Base-by-base conservation (phyloP, 2,888 invertebrate genomes). In the Ophioninae sp. region DNA sequence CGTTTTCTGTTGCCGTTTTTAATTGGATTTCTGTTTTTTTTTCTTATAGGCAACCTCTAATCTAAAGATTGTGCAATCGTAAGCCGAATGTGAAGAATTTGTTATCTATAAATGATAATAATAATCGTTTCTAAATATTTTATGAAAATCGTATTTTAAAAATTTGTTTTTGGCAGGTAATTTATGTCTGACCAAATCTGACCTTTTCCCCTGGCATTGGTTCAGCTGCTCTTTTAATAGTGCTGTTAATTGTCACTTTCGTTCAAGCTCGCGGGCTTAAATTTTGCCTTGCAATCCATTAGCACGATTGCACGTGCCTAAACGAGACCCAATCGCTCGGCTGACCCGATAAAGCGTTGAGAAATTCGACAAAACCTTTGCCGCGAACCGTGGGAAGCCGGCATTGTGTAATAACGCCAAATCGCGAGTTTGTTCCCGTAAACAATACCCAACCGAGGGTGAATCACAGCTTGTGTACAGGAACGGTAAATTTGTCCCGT, bases 321-420 rank as follows among this genome's bases (percentile, higher is more conserved):
- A 30, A 23, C 41, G 71, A 13, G 58, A 59, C 71, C 20, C 69
- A 58, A 81, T 75, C 75, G 58, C 58, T 71, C 61, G 23, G 58
- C 30, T 67, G 20, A 17, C 37, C 8, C 58, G 59, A 58, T 64
- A 64, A 56, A 71, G 74, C 44, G 56, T 56, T 13, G 68, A 58
- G 20, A 22, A 80, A 56, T 58, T 39, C 63, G 59, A 22, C 59
- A 8, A 61, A 58, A 30, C 44, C 39, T 17, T 51, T 20, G 75
- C 51, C 22, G 13, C 58, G n/a, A 76, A 20, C 59, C 20, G 13
- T n/a, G 22, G 76, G 39, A 41, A 75, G 56, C 20, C 39, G 39
- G 58, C 10, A 59, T 37, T 22, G 58, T 20, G 58, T 39, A 75
- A 22, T 64, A 39, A 59, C 22, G 41, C 61, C 61, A 23, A 67